phyloP scores from a whole-genome alignment of 2,797 vertebrate genomes.

The Sebastes goodei region DNA sequence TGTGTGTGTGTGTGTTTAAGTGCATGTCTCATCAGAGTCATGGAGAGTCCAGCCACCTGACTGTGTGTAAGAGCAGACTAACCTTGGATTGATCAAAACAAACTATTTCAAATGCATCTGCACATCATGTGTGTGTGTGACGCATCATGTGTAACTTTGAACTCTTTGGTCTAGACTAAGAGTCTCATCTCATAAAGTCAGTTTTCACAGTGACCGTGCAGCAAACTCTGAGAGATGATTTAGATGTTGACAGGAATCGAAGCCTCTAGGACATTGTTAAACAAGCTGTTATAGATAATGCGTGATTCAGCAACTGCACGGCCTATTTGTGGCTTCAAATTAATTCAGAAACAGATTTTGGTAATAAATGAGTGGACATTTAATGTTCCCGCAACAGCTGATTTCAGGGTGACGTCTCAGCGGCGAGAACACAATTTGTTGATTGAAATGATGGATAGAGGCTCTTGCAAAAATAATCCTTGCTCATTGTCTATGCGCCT shows the following conservation, averaged over 20 bases:
- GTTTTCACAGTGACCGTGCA: neutral
- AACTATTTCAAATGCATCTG: neutral
- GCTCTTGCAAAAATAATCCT: neutral
- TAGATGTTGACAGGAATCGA: neutral
- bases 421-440: neutral
- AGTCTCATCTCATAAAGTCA: neutral
- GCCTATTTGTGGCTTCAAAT: neutral
- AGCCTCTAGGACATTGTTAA: neutral
- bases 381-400: neutral
- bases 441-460: neutral
- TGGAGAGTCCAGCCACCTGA: slow-evolving; percentile 8
- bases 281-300: neutral
- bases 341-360: neutral
- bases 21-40: neutral
- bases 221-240: neutral
- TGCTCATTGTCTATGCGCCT: neutral
- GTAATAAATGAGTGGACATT: neutral
- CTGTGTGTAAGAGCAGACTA: neutral
- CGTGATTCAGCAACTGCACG: neutral
- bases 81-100: slow-evolving; percentile 10
- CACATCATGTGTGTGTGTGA: slow-evolving; percentile 21
- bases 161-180: neutral
- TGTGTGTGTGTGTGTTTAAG: neutral
- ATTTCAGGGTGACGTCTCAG: neutral
- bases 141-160: neutral